These are phyloP conservation scores for Lepidochitona cinerea DNA, from an alignment of 2,888 invertebrate genomes.

Conservation along the genomic window DNA sequence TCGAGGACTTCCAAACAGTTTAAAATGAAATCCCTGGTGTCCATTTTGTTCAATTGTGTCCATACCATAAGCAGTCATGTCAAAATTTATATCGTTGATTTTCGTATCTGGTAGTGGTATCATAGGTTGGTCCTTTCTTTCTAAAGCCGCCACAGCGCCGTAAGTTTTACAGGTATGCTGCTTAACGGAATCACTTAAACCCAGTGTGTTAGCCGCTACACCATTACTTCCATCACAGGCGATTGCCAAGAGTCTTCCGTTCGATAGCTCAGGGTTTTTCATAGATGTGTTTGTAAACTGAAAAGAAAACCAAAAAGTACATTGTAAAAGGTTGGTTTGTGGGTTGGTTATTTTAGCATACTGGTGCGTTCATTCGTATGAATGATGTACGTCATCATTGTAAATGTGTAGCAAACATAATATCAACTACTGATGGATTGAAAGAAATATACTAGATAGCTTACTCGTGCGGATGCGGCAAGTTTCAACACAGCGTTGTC, in stretches of 20 bases:
- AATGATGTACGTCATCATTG: too few species aligned
- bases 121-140: conserved; percentile 44
- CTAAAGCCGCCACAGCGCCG: conserved; percentile 63
- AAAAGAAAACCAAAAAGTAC: conserved; percentile 19
- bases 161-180: conserved; percentile 59
- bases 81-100: conserved; percentile 60
- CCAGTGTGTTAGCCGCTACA: conserved; percentile 52
- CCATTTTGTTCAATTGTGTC: conserved; percentile 38
- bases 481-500: too few species aligned
- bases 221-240: conserved; percentile 63
- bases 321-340: not conserved
- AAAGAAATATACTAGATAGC: too few species aligned
- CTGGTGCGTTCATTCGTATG: too few species aligned
- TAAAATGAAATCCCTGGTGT: conserved; percentile 56
- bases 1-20: conserved; percentile 62
- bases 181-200: conserved; percentile 60
- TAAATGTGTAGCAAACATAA: too few species aligned
- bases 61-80: conserved; percentile 58
- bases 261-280: conserved; percentile 43
- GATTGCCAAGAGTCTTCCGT: conserved; percentile 57
- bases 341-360: too few species aligned
- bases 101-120: conserved; percentile 35
- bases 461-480: too few species aligned
- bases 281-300: conserved; percentile 60
- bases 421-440: too few species aligned